Conservation (phyloP, 37 sponge, comb jelly and placozoan genomes). For the Tethya wilhelma region DNA sequence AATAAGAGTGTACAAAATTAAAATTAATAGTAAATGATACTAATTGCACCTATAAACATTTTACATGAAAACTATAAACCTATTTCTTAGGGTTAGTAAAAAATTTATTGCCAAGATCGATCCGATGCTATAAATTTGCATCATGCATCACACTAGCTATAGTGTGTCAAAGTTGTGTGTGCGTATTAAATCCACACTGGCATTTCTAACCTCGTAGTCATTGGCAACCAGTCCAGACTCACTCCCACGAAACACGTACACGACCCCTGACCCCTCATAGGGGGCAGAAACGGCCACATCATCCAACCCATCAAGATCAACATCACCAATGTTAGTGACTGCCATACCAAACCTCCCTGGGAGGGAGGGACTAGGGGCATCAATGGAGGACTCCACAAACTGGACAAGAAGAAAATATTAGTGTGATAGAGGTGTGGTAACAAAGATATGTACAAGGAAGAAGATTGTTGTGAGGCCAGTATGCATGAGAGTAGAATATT, state of each 20-base stretch:
- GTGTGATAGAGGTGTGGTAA: no score
- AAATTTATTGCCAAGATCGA: no score
- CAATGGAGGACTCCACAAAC: not conserved
- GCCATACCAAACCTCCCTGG: slow-evolving; percentile 64
- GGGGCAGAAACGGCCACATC: slow-evolving; percentile 80
- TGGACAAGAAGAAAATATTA: slow-evolving; percentile 13
- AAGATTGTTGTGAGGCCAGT: not conserved
- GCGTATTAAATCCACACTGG: no score
- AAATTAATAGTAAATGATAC: no score
- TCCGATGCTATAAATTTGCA: no score
- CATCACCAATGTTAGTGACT: slow-evolving; percentile 68
- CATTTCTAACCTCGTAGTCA: slow-evolving; percentile 57
- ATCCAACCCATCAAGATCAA: slow-evolving; percentile 64
- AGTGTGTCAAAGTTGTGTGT: no score
- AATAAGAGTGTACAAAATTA: no score
- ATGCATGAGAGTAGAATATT: not conserved
- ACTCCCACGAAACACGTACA: slow-evolving; percentile 65
- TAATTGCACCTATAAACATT: no score
- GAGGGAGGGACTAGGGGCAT: not conserved
- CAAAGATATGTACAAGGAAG: no score
- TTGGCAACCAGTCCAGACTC: slow-evolving; percentile 21
- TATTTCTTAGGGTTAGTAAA: no score
- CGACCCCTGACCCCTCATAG: slow-evolving; percentile 53
- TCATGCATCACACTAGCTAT: no score
- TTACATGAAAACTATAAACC: no score